Percentiles rank a stretch among this genome's conserved stretches.
Conservation (phyloP, 37 sponge, comb jelly and placozoan species). For the Oopsacas minuta region DNA sequence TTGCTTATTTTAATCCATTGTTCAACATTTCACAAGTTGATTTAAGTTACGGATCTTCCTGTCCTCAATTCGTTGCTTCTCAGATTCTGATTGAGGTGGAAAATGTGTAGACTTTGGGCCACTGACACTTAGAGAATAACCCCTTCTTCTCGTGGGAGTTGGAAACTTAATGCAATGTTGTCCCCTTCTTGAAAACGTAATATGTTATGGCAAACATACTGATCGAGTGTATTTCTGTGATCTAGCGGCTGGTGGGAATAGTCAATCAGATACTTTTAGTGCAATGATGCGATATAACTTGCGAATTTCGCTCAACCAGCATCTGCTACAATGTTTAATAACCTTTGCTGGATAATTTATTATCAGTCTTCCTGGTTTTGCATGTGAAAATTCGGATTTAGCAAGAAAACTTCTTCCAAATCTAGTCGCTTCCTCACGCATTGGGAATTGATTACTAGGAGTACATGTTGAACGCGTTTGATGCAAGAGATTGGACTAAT, state of each 20-base stretch:
- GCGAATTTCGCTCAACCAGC: not conserved
- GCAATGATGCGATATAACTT: not conserved
- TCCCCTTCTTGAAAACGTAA: conserved; percentile 2
- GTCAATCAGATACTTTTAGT: conserved; percentile 9
- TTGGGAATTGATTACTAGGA: conserved; percentile 1
- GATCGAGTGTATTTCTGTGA: conserved; percentile 3
- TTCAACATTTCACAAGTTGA: not conserved
- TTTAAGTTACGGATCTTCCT: not conserved
- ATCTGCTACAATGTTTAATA: not conserved
- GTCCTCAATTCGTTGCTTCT: not conserved
- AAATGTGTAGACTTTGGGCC: not conserved
- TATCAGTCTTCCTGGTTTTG: not conserved
- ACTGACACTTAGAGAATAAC: not conserved
- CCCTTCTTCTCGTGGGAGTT: not conserved
- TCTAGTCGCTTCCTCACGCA: not conserved
- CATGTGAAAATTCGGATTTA: not conserved
- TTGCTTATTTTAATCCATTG: too few species aligned
- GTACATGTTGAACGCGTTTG: conserved; percentile 2
- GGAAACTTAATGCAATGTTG: not conserved
- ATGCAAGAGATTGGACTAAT: not conserved
- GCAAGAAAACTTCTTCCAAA: not conserved
- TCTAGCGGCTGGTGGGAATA: not conserved
- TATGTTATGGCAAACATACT: not conserved
- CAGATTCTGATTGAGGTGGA: not conserved
- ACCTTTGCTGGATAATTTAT: not conserved